Base-by-base conservation (phyloP, 1,140 invertebrate genomes). In the Tetramorium parvispinum region DNA sequence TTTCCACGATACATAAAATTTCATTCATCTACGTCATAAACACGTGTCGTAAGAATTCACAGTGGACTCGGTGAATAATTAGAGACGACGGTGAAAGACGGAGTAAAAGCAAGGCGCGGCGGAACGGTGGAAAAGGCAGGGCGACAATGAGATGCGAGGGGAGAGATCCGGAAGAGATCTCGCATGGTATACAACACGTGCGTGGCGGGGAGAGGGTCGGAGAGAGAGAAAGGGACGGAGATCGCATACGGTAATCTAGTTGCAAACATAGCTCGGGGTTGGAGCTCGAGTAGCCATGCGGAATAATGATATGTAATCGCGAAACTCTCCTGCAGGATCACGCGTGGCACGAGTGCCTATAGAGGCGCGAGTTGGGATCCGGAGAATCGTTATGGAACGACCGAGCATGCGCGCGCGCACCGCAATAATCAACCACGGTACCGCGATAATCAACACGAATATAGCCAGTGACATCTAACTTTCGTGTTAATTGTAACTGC, bases 221-320 rank as follows among this genome's bases (percentile, higher is more conserved):
- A 6, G 13, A 13, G 79, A 8, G 13, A 11, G 18, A 11, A 13
- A 18, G 63, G 51, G 71, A 51, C 24, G 73, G 43, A 24, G 53
- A 63, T 88, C 78, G 63, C 81, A 73, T 81, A 91, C 83, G 71
- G 89, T 94, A 93, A 94, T 94, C 91, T 91, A 91, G 93, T 92
- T 92, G 93, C 91, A 86, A 93, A 92, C 91, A 87, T 57, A 85
- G 86, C 86, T 88, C 63, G 87, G 89, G 92, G 92, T 92, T 91
- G 91, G 88, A 92, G 92, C 76, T 87, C 87, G 92, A 87, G 90
- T 92, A 93, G 92, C 92, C 94, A 94, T 92, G 93, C 91, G 92
- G 93, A 94, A 94, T 94, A 94, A 94, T 94, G 92, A 94, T 93
- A 94, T 93, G 94, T 94, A 93, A 93, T 94, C 93, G 92, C 87